These are phyloP conservation scores for Aselliscus stoliczkanus DNA, from an alignment of 2,797 vertebrate genomes.

Conservation along the genomic window DNA sequence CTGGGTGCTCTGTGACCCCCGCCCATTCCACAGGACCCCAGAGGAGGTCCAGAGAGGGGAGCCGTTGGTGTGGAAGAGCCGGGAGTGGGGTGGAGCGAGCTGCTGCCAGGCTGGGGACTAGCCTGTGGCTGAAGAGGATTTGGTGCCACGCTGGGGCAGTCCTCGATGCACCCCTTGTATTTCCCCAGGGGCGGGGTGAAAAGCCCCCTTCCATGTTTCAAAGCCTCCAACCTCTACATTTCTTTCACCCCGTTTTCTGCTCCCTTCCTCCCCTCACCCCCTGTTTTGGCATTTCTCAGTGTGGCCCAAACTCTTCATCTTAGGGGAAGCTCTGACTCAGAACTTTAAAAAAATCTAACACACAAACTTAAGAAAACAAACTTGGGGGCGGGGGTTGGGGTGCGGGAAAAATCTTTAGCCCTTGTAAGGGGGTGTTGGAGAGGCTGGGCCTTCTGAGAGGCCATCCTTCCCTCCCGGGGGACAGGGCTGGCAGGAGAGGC, in stretches of 20 bases:
- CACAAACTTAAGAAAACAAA: slow-evolving; percentile 58
- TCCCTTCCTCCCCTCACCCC: neutral
- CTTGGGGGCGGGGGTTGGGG: neutral
- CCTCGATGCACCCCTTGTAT: neutral
- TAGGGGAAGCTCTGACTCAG: slow-evolving; percentile 54
- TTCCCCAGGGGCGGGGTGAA: neutral
- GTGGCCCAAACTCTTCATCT: neutral
- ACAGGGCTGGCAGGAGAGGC: neutral
- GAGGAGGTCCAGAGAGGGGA: neutral
- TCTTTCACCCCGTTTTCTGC: neutral
- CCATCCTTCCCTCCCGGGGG: neutral
- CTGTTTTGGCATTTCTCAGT: neutral
- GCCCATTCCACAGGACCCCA: neutral
- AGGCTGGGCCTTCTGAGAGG: neutral
- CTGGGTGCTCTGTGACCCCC: neutral
- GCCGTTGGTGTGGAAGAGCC: neutral
- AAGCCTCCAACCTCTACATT: neutral
- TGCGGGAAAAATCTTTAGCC: neutral
- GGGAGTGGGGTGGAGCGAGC: neutral
- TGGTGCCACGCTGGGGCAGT: neutral
- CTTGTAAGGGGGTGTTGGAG: neutral
- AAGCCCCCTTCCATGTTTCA: neutral
- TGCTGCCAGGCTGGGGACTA: neutral
- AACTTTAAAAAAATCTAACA: neutral
- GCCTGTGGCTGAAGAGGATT: neutral